phyloP scores from a whole-genome alignment of 2,113 vertebrate species.

The Oenanthe oenanthe region DNA sequence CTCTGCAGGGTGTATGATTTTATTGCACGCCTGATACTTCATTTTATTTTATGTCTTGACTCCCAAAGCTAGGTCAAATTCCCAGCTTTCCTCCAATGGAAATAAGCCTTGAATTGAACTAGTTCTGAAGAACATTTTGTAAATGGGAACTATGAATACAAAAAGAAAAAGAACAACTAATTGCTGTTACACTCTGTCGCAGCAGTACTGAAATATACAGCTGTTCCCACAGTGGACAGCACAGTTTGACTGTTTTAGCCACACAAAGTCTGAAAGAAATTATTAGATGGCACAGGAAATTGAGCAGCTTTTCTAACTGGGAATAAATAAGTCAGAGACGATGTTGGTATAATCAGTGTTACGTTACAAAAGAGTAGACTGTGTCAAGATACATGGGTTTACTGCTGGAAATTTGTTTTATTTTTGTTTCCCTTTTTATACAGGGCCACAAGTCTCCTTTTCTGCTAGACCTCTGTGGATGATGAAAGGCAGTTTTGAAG shows the following conservation, averaged over 20 bases:
- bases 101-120: background rate
- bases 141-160: background rate
- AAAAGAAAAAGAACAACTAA: background rate
- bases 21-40: background rate
- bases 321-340: background rate
- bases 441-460: background rate
- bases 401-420: background rate
- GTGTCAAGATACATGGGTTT: background rate
- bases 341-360: background rate
- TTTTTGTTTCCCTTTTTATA: background rate
- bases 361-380: accelerated
- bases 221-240: background rate
- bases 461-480: background rate
- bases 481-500: background rate
- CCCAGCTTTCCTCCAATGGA: background rate
- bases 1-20: background rate
- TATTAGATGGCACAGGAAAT: background rate
- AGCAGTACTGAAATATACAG: background rate
- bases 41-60: background rate
- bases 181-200: background rate
- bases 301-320: background rate
- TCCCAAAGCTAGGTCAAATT: background rate
- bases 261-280: background rate
- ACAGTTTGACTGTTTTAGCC: background rate
- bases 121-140: background rate